phyloP scores from a whole-genome alignment of 2,888 invertebrate genomes.

The Asteroscopus sphinx region DNA sequence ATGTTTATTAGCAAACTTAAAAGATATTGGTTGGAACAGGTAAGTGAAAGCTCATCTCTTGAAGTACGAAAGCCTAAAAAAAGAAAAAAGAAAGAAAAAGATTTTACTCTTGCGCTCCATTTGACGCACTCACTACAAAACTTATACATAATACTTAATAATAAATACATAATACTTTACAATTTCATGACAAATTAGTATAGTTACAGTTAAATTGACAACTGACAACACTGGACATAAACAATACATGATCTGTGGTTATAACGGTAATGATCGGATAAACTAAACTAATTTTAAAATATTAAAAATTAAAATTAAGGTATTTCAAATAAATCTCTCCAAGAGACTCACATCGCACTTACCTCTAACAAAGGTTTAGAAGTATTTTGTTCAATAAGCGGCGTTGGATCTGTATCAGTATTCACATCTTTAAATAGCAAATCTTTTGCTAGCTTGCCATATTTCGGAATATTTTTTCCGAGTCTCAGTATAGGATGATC shows the following conservation, averaged over 20 bases:
- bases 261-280: no score
- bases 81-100: no score
- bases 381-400: constrained; percentile 62
- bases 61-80: background rate
- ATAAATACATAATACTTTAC: no score
- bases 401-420: constrained; percentile 63
- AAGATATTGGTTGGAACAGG: background rate
- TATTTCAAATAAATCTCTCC: constrained; percentile 7
- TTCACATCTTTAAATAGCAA: constrained; percentile 64
- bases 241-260: no score
- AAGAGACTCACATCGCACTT: constrained; percentile 55
- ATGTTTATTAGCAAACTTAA: constrained; percentile 39
- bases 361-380: constrained; percentile 44
- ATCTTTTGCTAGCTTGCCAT: constrained; percentile 70
- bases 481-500: constrained; percentile 67
- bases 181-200: no score
- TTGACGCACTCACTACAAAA: no score
- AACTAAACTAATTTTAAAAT: no score
- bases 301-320: no score
- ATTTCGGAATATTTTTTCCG: constrained; percentile 70
- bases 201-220: no score
- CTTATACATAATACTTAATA: no score
- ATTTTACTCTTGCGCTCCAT: no score
- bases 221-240: no score
- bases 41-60: constrained; percentile 22